Evolutionary conservation across 2,797 vertebrate species (phyloP).

Genomic region (Lutjanus campechanus): DNA sequence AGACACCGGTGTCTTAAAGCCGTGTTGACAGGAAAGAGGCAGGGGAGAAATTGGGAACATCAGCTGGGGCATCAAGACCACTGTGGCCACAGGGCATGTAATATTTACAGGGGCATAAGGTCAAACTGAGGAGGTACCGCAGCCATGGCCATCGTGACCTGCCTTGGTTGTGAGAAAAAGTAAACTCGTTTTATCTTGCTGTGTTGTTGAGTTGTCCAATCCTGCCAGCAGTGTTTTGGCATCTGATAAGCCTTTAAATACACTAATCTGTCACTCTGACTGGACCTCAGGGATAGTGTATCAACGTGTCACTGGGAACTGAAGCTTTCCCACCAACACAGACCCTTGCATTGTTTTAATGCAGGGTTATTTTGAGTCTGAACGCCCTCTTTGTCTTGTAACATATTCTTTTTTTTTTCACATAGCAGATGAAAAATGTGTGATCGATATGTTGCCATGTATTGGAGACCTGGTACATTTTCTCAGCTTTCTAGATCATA

Average conservation of each 20-base stretch:
- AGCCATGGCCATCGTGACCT: no score
- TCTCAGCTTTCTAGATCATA: background rate
- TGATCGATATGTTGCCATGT: constrained; percentile 2
- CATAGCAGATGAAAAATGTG: constrained; percentile 3
- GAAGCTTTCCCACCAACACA: background rate
- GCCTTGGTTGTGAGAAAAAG: no score
- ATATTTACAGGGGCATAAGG: no score
- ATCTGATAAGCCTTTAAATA: background rate
- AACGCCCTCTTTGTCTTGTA: background rate
- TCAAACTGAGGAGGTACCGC: no score
- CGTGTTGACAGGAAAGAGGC: no score
- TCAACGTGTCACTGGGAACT: background rate
- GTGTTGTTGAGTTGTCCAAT: background rate
- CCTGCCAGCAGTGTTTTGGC: background rate
- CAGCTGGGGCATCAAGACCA: no score
- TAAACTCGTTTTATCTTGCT: no score
- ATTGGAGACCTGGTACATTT: background rate
- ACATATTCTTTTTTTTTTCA: constrained; percentile 1
- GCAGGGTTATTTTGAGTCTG: background rate
- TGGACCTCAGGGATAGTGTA: background rate
- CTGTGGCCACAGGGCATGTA: no score
- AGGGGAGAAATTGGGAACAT: no score
- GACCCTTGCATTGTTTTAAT: background rate
- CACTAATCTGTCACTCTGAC: background rate
- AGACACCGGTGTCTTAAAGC: no score